Base-by-base conservation (phyloP, 2,113 vertebrate genomes). In the Butastur rufipennis region DNA sequence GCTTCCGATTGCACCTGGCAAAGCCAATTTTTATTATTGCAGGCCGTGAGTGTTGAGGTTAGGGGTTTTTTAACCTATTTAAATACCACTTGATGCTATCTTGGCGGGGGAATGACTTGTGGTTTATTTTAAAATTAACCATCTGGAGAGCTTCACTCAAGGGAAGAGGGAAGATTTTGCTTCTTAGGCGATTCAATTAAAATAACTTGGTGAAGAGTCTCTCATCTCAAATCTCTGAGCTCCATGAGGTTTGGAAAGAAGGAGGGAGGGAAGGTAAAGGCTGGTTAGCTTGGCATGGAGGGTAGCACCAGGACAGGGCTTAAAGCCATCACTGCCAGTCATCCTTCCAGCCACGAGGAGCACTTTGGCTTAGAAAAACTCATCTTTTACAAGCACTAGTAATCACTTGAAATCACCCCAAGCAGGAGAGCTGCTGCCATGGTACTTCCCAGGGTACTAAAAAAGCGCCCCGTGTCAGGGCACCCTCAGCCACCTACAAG, bases 381-480 rank as follows among this genome's bases (percentile, higher is more conserved):
- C 22, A 38, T 16, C 17, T 70, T 65, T 52, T 20, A 10, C 34
- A 34, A 34, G 50, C 48, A 7, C 10, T 2, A 3, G 25, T 27
- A 27, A 27, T 52, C 50, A 16, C 50, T 27, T 16, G 43, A 52
- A 78, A 52, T 10, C 42, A 31, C 17, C 21, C 36, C 29, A 32
- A 26, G 31, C 6, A 13, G 42, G 47, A 56, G 4, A n/a, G 23
- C 23, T 26, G 42, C 36, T n/a, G 36, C 22, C 25, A 8, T 2
- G 45, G 12, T 5, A 2, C 16, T 36, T 67, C 31, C n/a, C n/a
- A 19, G 70, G 58, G 22, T 23, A 8, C 18, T 8, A 3, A 29
- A 9, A 53, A 73, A 6, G 6, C 2, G 2, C 25, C n/a, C 21
- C 3, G 0, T 5, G 34, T 1, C 43, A 3, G 4, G 38, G 31